phyloP scores from a whole-genome alignment of 2,113 vertebrate species.

The Sinocyclocheilus anophthalmus region DNA sequence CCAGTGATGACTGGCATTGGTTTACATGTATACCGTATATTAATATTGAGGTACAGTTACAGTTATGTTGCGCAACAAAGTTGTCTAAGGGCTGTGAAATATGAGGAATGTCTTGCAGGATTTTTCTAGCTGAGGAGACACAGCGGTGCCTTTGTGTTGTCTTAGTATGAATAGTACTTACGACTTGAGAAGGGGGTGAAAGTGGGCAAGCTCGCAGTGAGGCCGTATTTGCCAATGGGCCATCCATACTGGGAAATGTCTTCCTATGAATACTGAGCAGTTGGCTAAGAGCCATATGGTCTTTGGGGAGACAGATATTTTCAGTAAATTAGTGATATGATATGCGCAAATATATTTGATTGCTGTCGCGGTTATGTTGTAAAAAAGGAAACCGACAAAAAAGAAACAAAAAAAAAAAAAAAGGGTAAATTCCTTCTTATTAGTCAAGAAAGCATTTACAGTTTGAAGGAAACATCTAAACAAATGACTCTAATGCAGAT shows the following conservation, averaged over 20 bases:
- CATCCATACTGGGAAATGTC: constrained; percentile 2
- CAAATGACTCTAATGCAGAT: background rate
- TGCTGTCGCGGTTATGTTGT: background rate
- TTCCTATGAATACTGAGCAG: background rate
- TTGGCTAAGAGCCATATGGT: background rate
- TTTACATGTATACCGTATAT: background rate
- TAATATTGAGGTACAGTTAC: background rate
- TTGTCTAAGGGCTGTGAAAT: background rate
- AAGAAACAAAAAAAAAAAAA: no score
- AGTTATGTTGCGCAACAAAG: background rate
- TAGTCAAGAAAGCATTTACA: background rate
- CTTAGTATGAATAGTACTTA: background rate
- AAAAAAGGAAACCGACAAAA: no score
- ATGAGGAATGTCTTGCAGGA: background rate
- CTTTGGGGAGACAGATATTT: background rate
- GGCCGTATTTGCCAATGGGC: constrained; percentile 7
- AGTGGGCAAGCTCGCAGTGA: background rate
- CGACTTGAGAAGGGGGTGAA: background rate
- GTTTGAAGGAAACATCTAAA: constrained; percentile 7
- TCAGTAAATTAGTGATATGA: background rate
- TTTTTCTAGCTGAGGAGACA: background rate
- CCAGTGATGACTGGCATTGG: background rate
- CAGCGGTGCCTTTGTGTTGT: constrained; percentile 2
- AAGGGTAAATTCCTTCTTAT: background rate
- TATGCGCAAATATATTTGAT: background rate